Percentiles rank a stretch among this genome's conserved stretches.
Evolutionary conservation across 2,113 vertebrate species (phyloP).

Genomic region (Aegypius monachus): DNA sequence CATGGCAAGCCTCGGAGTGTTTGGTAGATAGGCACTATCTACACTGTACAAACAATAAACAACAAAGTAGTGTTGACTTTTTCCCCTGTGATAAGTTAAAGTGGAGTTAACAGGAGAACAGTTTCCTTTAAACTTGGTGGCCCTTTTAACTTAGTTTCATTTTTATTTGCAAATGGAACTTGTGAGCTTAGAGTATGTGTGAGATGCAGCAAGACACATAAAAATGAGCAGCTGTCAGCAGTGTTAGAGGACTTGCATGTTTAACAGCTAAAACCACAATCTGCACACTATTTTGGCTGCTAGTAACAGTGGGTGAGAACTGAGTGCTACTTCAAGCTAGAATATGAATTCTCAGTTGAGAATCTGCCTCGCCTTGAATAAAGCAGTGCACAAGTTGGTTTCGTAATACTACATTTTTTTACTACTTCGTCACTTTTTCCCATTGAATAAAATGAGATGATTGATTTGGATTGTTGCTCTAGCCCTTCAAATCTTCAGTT

Average conservation of each 20-base stretch:
- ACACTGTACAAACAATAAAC: background rate
- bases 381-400: background rate
- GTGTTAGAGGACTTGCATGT: accelerated
- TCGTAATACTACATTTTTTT: background rate
- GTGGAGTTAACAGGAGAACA: background rate
- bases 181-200: background rate
- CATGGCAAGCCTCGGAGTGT: accelerated
- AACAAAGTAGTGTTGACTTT: background rate
- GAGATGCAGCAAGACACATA: background rate
- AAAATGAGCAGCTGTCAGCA: background rate
- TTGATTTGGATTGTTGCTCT: background rate
- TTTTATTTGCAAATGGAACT: background rate
- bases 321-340: background rate
- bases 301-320: background rate
- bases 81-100: background rate
- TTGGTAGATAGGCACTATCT: background rate
- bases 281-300: background rate
- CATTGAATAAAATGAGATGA: background rate
- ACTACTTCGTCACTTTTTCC: background rate
- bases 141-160: background rate
- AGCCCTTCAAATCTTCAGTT: background rate
- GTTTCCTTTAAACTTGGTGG: background rate
- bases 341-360: background rate
- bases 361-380: background rate
- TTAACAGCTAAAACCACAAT: background rate